Evolutionary conservation across 1,140 invertebrate genomes (phyloP).

Genomic region (Dinoponera quadriceps): DNA sequence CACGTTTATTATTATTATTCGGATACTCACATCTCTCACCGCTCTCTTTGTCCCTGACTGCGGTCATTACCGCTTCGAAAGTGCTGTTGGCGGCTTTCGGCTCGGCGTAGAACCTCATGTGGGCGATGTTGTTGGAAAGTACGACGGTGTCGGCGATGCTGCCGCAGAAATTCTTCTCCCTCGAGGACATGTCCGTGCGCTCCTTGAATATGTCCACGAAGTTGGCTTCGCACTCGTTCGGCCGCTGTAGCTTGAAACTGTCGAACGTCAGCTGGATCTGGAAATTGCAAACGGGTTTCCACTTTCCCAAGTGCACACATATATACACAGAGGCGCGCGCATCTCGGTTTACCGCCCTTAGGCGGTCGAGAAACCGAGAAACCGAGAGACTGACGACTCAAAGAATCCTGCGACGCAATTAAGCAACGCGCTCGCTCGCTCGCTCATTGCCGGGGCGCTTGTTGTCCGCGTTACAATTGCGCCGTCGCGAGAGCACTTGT

Average conservation of each 20-base stretch:
- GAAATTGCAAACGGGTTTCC: conserved; percentile 69
- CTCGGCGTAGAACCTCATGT: conserved; percentile 90
- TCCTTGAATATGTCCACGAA: conserved; percentile 92
- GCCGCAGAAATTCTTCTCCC: conserved; percentile 91
- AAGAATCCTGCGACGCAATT: neutral
- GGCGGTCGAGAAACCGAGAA: neutral
- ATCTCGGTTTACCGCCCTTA: neutral
- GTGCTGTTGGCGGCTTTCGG: conserved; percentile 88
- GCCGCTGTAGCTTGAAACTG: conserved; percentile 89
- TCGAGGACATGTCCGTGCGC: conserved; percentile 88
- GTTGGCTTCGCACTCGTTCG: conserved; percentile 94
- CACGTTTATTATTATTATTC: neutral
- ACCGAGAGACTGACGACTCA: neutral
- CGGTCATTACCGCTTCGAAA: conserved; percentile 91
- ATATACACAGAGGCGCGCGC: too few species aligned
- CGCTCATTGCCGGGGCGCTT: neutral
- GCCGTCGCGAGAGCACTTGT: too few species aligned
- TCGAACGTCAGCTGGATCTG: conserved; percentile 91
- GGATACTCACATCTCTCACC: conserved; percentile 69
- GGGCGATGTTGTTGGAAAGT: conserved; percentile 88
- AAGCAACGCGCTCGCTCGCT: neutral
- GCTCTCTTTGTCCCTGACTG: conserved; percentile 87
- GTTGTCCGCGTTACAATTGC: neutral
- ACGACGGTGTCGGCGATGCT: conserved; percentile 91
- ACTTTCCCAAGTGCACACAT: neutral